Base-by-base conservation (phyloP, 2,888 invertebrate genomes). In the Branchipolynoe longqiensis region DNA sequence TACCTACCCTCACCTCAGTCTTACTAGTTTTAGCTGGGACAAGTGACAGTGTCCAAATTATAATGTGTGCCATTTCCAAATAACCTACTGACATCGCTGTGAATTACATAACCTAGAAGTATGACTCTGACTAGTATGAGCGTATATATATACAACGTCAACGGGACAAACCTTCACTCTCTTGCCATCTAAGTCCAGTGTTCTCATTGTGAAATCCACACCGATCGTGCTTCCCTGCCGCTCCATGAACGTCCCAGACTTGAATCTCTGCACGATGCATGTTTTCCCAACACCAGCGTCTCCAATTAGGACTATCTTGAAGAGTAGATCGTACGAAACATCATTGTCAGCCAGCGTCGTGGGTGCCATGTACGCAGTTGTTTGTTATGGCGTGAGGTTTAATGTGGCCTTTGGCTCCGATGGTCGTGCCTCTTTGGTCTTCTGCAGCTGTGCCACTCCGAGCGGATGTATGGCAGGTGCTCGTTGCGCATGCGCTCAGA, bases 131-230 rank as follows among this genome's bases (percentile, higher is more conserved):
- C n/a, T n/a, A n/a, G n/a, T n/a, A n/a, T n/a, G n/a, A n/a, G n/a
- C n/a, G n/a, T n/a, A n/a, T n/a, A n/a, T n/a, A n/a, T n/a, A n/a
- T n/a, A n/a, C n/a, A n/a, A n/a, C n/a, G n/a, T n/a, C n/a, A n/a
- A n/a, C n/a, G 4, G 25, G 25, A 48, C 85, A 74, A 85, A 98
- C 98, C 96, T 99, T 99, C 90, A 98, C 97, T 95, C 96, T 96
- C 94, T 98, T 98, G 83, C 97, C 97, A 94, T 98, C 98, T 78
- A 98, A 96, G 89, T 96, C 95, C 59, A 99, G 95, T 84, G 98
- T 98, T 95, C 98, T 98, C 98, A 98, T 99, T 87, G 98, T 98
- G 95, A 99, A 99, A 94, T 99, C 98, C 85, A 99, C 98, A 88
- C 98, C 98, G 93, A 99, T 99, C 78, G 99, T 99, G 93, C 97